phyloP scores from a whole-genome alignment of 2,797 vertebrate genomes.

The Hyperoplus lanceolatus region DNA sequence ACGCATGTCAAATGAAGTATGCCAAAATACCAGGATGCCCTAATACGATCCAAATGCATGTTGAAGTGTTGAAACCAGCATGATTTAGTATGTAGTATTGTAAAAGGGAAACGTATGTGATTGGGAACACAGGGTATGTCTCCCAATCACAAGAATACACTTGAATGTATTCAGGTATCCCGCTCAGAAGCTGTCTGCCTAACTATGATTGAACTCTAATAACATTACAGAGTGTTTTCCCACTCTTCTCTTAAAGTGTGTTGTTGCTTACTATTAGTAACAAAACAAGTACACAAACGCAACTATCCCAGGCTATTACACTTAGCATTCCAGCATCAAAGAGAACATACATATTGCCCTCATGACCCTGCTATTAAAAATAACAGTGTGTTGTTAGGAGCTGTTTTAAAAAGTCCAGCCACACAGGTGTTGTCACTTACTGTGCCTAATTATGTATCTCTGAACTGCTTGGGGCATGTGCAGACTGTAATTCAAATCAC shows the following conservation, averaged over 20 bases:
- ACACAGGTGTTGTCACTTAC: conserved; percentile 5
- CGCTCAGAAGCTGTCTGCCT: background rate
- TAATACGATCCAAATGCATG: no score
- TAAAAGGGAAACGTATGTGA: no score
- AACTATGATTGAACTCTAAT: background rate
- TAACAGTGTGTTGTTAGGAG: background rate
- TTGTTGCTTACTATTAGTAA: no score
- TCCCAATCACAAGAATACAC: background rate
- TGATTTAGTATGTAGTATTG: no score
- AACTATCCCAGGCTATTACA: background rate
- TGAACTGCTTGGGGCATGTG: no score
- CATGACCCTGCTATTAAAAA: background rate
- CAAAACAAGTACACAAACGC: background rate
- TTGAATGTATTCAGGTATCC: background rate
- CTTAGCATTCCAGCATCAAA: background rate
- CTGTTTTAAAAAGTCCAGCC: background rate
- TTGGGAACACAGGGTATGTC: background rate
- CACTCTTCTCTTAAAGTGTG: background rate
- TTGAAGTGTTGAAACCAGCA: no score
- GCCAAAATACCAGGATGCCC: no score
- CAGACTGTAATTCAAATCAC: no score
- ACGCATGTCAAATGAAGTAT: no score
- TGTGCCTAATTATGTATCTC: background rate
- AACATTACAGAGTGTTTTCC: background rate
- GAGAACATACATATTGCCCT: background rate